phyloP scores from a whole-genome alignment of 2,888 invertebrate genomes.

The Parnassius orleans region DNA sequence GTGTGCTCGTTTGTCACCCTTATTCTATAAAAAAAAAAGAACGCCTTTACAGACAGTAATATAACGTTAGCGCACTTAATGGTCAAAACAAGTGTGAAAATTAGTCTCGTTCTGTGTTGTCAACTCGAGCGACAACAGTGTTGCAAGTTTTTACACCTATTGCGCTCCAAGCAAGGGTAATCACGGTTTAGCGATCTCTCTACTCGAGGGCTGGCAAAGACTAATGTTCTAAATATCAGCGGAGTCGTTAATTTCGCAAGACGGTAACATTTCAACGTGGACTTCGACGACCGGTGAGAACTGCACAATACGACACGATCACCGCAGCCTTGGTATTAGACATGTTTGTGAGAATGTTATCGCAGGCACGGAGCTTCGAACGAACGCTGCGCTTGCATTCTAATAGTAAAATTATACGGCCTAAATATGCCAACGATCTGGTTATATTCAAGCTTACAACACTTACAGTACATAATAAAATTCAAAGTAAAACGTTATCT shows the following conservation, averaged over 20 bases:
- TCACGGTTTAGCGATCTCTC: conserved; percentile 1
- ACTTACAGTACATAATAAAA: background rate
- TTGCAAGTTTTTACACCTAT: background rate
- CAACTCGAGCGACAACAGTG: background rate
- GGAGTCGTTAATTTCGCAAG: conserved; percentile 14
- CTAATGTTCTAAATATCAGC: conserved; percentile 17
- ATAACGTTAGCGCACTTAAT: too few species aligned
- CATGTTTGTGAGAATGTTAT: conserved; percentile 14
- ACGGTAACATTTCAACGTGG: conserved; percentile 11
- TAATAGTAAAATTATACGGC: conserved; percentile 14
- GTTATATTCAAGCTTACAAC: background rate
- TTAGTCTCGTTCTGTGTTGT: too few species aligned
- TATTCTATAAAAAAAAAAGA: too few species aligned
- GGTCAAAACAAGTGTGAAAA: too few species aligned
- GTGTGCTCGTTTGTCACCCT: too few species aligned
- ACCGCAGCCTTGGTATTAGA: conserved; percentile 17
- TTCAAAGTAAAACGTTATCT: too few species aligned
- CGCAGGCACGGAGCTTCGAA: conserved; percentile 7
- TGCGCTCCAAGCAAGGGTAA: background rate
- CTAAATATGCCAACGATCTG: conserved; percentile 5
- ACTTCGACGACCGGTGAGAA: conserved; percentile 1
- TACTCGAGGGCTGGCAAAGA: background rate
- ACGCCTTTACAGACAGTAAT: too few species aligned
- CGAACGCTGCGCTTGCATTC: conserved; percentile 15
- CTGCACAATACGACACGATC: conserved; percentile 6